Evolutionary conservation across 2,797 vertebrate species (phyloP), one percentile per base, ranked within the genome.

Genomic region (Poecilia gillii): DNA sequence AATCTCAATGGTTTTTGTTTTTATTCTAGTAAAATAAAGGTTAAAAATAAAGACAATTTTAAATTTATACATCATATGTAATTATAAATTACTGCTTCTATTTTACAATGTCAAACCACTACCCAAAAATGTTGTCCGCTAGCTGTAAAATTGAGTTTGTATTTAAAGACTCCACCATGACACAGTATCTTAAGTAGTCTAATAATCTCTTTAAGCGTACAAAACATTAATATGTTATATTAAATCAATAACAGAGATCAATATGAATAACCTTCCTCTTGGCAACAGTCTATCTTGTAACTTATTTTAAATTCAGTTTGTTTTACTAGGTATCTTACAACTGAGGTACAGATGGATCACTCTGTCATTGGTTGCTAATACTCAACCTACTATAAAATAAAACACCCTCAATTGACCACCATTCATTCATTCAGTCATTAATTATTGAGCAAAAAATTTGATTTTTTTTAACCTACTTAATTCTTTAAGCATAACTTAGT

Each of bases 241-340:
- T 43, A 43, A 11, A 43, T 70, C 23, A 41, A 70, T 70, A n/a
- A 2, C 39, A 43, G 11, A 70, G 23, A 70, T 43, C 66, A 70
- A 70, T 70, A 41, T 70, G 9, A 43, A 70, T n/a, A 70, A 70
- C 39, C 66, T 70, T 70, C 36, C 39, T 70, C 39, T 43, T 70
- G 64, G 39, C 66, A 43, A 43, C 12, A 68, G 64, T 68, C 20
- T 25, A 39, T 8, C 7, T 23, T 36, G 18, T 39, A 39, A 66
- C 13, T 36, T 16, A 36, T 36, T 64, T 36, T 36, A 64, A 64
- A 9, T 64, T 33, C 18, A 20, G 31, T 36, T 64, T 25, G 25
- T 41, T 41, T 68, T 68, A 41, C 23, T 23, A 41, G 36, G 33
- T 33, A 39, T 39, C 33, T 66, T 68, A 12, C 20, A 43, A 41